Conservation (phyloP, 2,888 invertebrate species). For the Brachyopa scutellaris region DNA sequence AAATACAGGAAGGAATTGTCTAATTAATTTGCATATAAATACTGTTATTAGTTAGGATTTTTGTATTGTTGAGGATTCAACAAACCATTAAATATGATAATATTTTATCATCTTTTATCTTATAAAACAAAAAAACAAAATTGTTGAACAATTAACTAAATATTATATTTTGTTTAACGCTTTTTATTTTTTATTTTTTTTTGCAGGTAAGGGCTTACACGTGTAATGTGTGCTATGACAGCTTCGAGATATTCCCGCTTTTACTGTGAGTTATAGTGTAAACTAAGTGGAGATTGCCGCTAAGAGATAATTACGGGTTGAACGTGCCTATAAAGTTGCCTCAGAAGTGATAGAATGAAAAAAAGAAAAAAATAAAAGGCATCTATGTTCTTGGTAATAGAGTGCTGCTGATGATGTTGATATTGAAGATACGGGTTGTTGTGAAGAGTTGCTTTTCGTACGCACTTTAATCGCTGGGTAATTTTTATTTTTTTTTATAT, state of each 20-base stretch:
- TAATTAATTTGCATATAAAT: conserved; percentile 66
- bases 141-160: conserved; percentile 48
- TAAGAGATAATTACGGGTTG: conserved; percentile 39
- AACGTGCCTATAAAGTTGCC: conserved; percentile 32
- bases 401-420: too few relatives aligned
- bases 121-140: too few relatives aligned
- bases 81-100: conserved; percentile 68
- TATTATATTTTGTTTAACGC: neutral
- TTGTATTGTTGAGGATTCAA: conserved; percentile 48
- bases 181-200: conserved; percentile 7
- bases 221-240: conserved; percentile 11
- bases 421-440: too few relatives aligned
- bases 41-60: conserved; percentile 23
- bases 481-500: too few relatives aligned
- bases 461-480: too few relatives aligned
- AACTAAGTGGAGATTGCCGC: conserved; percentile 18
- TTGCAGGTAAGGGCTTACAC: conserved; percentile 64
- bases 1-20: conserved; percentile 58
- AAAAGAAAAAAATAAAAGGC: neutral
- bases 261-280: conserved; percentile 37
- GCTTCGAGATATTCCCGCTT: neutral
- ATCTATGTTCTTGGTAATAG: too few relatives aligned
- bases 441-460: too few relatives aligned
- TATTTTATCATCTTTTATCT: conserved; percentile 45
- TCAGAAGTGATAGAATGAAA: too few relatives aligned